phyloP scores from a whole-genome alignment of 2,888 invertebrate genomes.

The Dioctria linearis region DNA sequence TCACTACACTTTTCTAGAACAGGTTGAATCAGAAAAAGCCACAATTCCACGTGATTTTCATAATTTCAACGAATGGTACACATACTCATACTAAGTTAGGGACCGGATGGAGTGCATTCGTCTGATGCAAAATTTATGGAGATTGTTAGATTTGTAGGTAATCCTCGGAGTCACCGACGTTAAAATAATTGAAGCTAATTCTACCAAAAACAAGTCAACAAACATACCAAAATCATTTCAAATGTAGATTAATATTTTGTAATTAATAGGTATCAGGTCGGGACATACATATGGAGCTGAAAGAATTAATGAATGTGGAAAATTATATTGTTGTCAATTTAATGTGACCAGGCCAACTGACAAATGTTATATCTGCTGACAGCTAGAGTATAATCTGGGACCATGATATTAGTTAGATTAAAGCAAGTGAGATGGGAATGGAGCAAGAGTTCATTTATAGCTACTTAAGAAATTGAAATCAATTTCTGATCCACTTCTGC shows the following conservation, averaged over 20 bases:
- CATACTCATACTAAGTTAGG: neutral
- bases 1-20: neutral
- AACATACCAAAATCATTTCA: neutral
- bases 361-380: too few species aligned
- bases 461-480: too few species aligned
- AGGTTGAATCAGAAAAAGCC: slow-evolving; percentile 32
- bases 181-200: slow-evolving; percentile 22
- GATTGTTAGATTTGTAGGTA: neutral
- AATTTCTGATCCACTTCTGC: too few species aligned
- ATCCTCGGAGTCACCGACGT: neutral
- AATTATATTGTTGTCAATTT: neutral
- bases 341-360: too few species aligned
- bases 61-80: slow-evolving; percentile 9
- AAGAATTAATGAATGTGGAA: neutral
- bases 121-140: slow-evolving; percentile 15
- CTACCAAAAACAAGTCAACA: slow-evolving; percentile 21
- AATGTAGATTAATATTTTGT: too few species aligned
- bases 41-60: slow-evolving; percentile 37
- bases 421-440: too few species aligned
- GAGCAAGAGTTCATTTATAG: too few species aligned
- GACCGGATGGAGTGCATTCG: slow-evolving; percentile 20
- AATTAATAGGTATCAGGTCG: neutral
- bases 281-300: neutral
- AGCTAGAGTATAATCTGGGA: too few species aligned
- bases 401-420: too few species aligned